Conservation (phyloP, 2,797 vertebrate species). For the Pogonophryne albipinna region DNA sequence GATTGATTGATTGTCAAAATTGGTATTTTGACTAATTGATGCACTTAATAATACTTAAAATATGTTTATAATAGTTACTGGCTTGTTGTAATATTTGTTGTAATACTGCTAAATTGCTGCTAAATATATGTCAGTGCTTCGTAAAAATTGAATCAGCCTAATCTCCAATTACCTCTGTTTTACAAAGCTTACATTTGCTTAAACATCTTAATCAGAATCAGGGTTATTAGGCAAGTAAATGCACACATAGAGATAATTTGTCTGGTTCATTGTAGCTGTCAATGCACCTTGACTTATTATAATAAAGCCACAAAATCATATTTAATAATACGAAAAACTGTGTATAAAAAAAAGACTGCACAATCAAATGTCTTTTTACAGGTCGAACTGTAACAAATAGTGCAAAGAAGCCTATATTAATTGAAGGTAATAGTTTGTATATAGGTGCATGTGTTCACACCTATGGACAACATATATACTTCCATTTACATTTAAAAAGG, state of each 20-base stretch:
- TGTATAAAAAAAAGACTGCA: too few species aligned
- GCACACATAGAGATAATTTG: not conserved
- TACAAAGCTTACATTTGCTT: not conserved
- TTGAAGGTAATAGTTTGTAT: not conserved
- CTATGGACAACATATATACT: not conserved
- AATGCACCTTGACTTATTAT: not conserved
- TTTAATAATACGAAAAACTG: too few species aligned
- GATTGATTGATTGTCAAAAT: not conserved
- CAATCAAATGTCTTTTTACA: not conserved
- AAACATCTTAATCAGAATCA: not conserved
- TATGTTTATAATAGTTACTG: not conserved
- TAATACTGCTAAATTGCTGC: not conserved
- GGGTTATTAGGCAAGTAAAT: not conserved
- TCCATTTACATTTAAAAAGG: not conserved
- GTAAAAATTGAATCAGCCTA: not conserved
- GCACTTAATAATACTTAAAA: not conserved
- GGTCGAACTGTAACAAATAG: conserved; percentile 4
- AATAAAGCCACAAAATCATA: too few species aligned
- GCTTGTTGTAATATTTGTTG: not conserved
- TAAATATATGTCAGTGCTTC: not conserved
- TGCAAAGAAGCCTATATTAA: not conserved
- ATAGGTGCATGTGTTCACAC: not conserved
- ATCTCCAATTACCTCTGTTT: not conserved
- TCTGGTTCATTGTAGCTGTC: not conserved
- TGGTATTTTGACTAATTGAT: not conserved